Evolutionary conservation across 2,888 invertebrate species (phyloP).

Genomic region (Epinotia demarniana): DNA sequence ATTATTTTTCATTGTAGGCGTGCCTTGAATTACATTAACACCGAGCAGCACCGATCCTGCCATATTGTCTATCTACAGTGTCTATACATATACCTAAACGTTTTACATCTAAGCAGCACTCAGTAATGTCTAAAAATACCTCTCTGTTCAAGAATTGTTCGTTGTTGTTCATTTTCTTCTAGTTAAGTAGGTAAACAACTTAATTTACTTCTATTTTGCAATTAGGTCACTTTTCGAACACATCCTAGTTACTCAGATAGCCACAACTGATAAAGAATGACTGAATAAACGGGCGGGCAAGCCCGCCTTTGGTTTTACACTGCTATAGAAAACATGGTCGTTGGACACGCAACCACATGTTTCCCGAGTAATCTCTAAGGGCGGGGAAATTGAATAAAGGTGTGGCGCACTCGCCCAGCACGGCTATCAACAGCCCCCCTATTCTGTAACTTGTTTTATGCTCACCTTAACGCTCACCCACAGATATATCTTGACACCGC

Average conservation of each 20-base stretch:
- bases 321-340: background rate
- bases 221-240: background rate
- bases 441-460: no score
- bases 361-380: background rate
- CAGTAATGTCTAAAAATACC: background rate
- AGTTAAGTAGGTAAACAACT: background rate
- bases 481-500: no score
- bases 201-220: background rate
- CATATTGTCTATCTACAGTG: no score
- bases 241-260: background rate
- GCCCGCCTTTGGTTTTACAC: background rate
- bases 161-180: conserved; percentile 3
- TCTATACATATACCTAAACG: no score
- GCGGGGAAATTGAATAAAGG: background rate
- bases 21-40: no score
- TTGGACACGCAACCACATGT: background rate
- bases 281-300: background rate
- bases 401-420: background rate
- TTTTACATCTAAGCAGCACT: background rate
- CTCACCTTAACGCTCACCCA: no score
- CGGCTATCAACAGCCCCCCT: no score
- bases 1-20: no score
- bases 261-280: background rate
- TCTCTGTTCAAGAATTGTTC: conserved; percentile 1
- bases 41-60: background rate